Evolutionary conservation across 2,113 vertebrate species (phyloP), one percentile per base, ranked within the genome.

Genomic region (Cyphomyrus plagiostoma): DNA sequence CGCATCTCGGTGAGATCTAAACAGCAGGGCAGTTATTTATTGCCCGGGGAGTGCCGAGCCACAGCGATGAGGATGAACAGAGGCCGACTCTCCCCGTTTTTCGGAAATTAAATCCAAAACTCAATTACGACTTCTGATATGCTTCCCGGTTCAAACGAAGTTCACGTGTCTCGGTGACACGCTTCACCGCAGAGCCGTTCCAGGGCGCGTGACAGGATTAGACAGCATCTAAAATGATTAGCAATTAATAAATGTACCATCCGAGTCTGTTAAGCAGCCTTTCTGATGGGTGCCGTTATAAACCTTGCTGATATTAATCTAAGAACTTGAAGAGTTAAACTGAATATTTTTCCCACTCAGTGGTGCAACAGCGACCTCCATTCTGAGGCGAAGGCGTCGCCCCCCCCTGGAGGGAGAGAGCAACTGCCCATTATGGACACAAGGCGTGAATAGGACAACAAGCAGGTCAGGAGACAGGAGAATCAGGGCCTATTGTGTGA

Each of bases 51-150:
- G 70, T 53, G 42, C 77, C 58, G 42, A 89, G 88, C 45, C 88
- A 77, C 7, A 52, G 23, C 2, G 62, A 46, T 26, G 48, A 39
- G 88, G 35, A 88, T 49, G 50, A 62, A 48, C 50, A 85, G 2
- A 2, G 77, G 35, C 82, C 86, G 45, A 52, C 35, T 46, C 89
- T 62, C n/a, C 88, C 23, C 50, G 90, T 93, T 89, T 88, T 89
- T 91, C 92, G 92, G 87, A 90, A 92, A 39, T 48, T 91, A 92
- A 86, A 85, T 89, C 90, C 90, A 91, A 91, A 92, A 93, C 93
- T 93, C 91, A 92, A 93, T 94, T 93, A 95, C 89, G 89, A 88
- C 91, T 90, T 94, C 93, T 93, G 94, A 94, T 93, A 90, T 86
- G 92, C 91, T 89, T 87, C 89, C 89, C 90, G 62, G 90, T 93